These are phyloP conservation scores for Danio kyathit DNA, from an alignment of 2,797 vertebrate species.

Conservation along the genomic window DNA sequence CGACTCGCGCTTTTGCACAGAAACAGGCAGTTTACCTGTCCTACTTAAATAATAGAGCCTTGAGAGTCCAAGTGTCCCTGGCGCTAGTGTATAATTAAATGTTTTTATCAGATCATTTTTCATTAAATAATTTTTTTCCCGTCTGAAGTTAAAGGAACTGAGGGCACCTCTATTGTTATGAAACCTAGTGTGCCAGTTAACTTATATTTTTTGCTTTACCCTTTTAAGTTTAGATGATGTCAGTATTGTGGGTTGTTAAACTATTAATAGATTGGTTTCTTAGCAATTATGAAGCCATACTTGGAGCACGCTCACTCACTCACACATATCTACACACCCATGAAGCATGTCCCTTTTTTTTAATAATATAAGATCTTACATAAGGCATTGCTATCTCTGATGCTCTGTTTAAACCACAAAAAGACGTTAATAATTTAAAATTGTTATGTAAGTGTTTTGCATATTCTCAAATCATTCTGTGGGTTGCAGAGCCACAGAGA, in stretches of 20 bases:
- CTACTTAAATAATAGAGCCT: conserved; percentile 28
- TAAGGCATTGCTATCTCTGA: conserved; percentile 80
- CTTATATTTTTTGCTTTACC: conserved; percentile 41
- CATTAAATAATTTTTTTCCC: conserved; percentile 21
- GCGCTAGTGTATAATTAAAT: conserved; percentile 32
- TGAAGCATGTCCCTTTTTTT: conserved; percentile 76
- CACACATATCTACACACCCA: conserved; percentile 61
- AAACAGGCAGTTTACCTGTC: conserved; percentile 38
- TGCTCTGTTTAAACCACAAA: conserved; percentile 78
- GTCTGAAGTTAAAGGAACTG: conserved; percentile 38
- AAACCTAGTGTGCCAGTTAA: conserved; percentile 44
- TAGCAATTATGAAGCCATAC: conserved; percentile 81
- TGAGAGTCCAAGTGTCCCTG: conserved; percentile 12
- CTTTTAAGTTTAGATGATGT: conserved; percentile 71
- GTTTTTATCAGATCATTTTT: conserved; percentile 41
- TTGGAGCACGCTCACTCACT: conserved; percentile 66
- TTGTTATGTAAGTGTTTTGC: conserved; percentile 80
- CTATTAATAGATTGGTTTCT: conserved; percentile 79
- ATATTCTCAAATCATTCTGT: conserved; percentile 76
- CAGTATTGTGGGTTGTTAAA: conserved; percentile 71
- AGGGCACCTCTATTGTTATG: conserved; percentile 36
- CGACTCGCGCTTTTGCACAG: conserved; percentile 19
- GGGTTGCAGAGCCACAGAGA: conserved; percentile 65
- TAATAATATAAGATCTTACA: conserved; percentile 82
- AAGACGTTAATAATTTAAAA: conserved; percentile 82